phyloP scores from a whole-genome alignment of 64 coral and sea anemone genomes.

The Actinia equina region DNA sequence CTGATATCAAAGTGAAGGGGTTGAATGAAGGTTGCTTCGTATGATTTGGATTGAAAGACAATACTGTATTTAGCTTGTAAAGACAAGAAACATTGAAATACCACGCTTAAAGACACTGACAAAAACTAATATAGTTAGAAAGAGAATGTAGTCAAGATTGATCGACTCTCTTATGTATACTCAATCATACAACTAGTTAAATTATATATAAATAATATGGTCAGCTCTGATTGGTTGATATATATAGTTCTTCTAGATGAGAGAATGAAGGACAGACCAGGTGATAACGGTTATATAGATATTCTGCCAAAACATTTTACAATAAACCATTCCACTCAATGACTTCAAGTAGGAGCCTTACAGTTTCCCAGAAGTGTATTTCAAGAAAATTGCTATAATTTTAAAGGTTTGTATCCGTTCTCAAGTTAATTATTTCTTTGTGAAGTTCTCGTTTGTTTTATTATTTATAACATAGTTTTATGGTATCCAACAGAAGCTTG shows the following conservation, averaged over 20 bases:
- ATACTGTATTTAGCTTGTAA: too few relatives aligned
- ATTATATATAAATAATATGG: neutral
- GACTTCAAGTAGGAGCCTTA: neutral
- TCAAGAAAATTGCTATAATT: neutral
- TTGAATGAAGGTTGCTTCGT: too few relatives aligned
- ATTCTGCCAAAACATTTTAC: neutral
- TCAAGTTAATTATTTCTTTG: neutral
- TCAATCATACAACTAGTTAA: neutral
- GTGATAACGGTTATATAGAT: slow-evolving; percentile 9
- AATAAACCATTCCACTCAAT: neutral
- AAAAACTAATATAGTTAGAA: neutral
- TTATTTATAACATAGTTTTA: neutral
- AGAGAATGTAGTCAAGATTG: neutral
- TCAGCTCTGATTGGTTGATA: neutral
- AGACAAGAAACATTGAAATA: too few relatives aligned
- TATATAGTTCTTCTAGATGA: neutral
- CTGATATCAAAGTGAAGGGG: too few relatives aligned
- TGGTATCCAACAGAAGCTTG: neutral
- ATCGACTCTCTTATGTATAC: neutral
- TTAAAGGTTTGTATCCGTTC: neutral
- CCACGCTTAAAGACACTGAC: neutral
- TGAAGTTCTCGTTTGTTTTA: neutral
- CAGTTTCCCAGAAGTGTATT: neutral
- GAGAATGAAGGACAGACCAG: neutral
- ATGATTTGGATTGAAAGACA: too few relatives aligned